phyloP scores from a whole-genome alignment of 2,797 vertebrate species.

The Cryptoprocta ferox region DNA sequence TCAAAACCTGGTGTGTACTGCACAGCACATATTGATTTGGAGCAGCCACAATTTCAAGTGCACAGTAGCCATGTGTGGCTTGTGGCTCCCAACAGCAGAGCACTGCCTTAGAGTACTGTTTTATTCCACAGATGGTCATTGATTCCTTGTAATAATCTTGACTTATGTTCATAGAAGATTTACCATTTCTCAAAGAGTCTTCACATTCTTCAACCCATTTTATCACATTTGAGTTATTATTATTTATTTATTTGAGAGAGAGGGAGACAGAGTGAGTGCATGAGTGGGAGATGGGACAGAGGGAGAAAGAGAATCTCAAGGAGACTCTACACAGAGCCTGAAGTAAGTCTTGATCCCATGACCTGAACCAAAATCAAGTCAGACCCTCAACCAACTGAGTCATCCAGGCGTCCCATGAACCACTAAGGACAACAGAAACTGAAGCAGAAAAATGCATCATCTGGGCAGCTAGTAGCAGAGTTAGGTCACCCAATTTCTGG shows the following conservation, averaged over 20 bases:
- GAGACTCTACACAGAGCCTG: no score
- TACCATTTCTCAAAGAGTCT: not conserved
- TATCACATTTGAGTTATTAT: not conserved
- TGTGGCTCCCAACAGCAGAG: not conserved
- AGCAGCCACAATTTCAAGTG: not conserved
- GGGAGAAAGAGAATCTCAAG: no score
- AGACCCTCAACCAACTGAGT: no score
- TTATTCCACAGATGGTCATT: not conserved
- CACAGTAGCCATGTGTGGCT: not conserved
- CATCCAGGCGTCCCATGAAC: not conserved
- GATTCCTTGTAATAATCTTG: not conserved
- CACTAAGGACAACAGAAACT: not conserved
- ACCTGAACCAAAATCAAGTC: no score
- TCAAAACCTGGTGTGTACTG: not conserved
- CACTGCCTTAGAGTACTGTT: not conserved
- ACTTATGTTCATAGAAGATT: not conserved
- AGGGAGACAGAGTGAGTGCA: no score
- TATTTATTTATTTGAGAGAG: no score
- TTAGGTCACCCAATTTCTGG: not conserved
- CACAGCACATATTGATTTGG: not conserved
- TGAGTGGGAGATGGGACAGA: no score
- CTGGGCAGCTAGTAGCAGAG: not conserved
- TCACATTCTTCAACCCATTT: not conserved
- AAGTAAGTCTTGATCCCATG: no score
- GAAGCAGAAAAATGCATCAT: not conserved